Evolutionary conservation across 2,888 invertebrate genomes (phyloP).

Genomic region (Parnassius apollo): DNA sequence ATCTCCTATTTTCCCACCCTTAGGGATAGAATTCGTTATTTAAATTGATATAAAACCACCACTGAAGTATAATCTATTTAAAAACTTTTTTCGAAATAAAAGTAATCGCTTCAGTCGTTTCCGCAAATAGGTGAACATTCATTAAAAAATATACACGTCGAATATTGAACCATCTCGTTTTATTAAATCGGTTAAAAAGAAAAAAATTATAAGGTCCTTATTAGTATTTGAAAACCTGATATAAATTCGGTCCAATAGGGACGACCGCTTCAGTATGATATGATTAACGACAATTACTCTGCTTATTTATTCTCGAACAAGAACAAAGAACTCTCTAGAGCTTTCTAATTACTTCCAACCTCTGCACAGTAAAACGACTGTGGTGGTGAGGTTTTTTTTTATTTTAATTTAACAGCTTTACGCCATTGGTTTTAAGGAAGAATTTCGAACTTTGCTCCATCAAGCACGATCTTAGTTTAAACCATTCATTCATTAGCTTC

Average conservation of each 20-base stretch:
- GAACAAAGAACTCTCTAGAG: slow-evolving; percentile 59
- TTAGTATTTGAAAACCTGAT: background rate
- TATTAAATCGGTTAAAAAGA: no score
- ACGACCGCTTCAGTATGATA: slow-evolving; percentile 24
- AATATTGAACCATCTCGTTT: no score
- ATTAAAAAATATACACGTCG: no score
- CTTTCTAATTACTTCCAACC: slow-evolving; percentile 66
- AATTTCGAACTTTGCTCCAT: slow-evolving; percentile 14
- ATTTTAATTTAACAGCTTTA: slow-evolving; percentile 26
- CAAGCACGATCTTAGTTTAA: slow-evolving; percentile 30
- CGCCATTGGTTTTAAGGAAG: slow-evolving; percentile 25
- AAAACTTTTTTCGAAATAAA: no score
- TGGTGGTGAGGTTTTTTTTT: slow-evolving; percentile 33
- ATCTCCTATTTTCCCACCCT: no score
- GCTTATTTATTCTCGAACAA: slow-evolving; percentile 36
- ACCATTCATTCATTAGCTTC: no score
- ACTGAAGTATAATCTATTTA: no score
- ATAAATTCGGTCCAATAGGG: slow-evolving; percentile 16
- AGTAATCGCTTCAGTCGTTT: no score
- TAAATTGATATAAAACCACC: no score
- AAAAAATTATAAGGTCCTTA: no score
- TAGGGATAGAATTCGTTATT: no score
- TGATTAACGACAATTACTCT: slow-evolving; percentile 29
- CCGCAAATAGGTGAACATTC: no score
- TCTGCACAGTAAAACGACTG: slow-evolving; percentile 10